Base-by-base conservation (phyloP, 2,113 vertebrate species). In the Mirza zaza region DNA sequence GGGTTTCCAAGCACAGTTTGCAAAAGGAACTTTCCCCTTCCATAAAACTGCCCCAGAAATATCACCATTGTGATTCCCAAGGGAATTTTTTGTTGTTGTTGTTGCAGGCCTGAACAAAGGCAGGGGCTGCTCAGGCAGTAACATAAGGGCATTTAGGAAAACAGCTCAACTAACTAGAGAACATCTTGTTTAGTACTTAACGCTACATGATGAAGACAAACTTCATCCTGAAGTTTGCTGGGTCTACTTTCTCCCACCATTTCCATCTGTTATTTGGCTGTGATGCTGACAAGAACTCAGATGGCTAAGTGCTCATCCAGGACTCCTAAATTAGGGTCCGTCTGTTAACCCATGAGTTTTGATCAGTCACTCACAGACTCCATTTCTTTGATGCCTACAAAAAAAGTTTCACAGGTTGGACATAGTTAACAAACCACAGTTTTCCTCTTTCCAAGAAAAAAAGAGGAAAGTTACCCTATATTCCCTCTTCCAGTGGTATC, bases 181-280 rank as follows among this genome's bases (percentile, higher is more conserved):
- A 98, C 97, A 98, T 98, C 97, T 98, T 98, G 97, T 92, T 97
- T 97, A 97, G 95, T 96, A 96, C 96, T 97, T 97, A 92, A 97
- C 92, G 80, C 97, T 97, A 97, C 97, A 96, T 97, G 94, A 97
- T 97, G 96, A 97, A 98, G 97, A 97, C 87, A 96, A 95, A 98
- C 97, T 97, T 95, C 76, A 94, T 97, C 95, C 94, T 93, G 61
- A 61, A 97, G 96, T 97, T 96, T 94, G 45, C 96, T 93, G 76
- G 97, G 96, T 96, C 97, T 98, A 97, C 97, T 95, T 96, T 96
- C 95, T 96, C 90, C 95, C 68, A 93, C 83, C 75, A 98, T 98
- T 97, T 98, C 97, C 97, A 97, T 98, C 96, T 98, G 97, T 97
- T 98, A 95, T 94, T 97, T 96, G 90, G 45, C 93, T 92, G 75